A percentile compares a stretch with the other conserved stretches of the same genome.
phyloP scores from a whole-genome alignment of 2,888 invertebrate genomes.

The Byasa hedistus region DNA sequence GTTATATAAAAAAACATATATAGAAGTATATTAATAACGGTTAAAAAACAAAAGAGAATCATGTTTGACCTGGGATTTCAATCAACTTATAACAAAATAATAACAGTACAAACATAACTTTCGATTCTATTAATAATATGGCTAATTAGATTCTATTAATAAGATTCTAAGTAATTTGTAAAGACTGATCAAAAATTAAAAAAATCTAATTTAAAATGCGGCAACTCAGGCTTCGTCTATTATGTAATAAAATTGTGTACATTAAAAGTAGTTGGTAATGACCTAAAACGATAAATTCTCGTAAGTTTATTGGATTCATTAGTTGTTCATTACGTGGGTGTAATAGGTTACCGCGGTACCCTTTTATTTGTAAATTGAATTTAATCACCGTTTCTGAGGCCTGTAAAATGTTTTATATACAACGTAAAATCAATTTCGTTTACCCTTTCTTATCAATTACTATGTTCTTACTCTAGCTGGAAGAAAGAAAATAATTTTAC shows the following conservation, averaged over 20 bases:
- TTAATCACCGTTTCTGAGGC: constrained; percentile 15
- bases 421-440: constrained; percentile 15
- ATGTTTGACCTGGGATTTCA: too few relatives aligned
- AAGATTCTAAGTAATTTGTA: too few relatives aligned
- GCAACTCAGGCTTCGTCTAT: background rate
- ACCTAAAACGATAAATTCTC: constrained; percentile 20
- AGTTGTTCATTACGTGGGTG: constrained; percentile 25
- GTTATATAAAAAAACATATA: too few relatives aligned
- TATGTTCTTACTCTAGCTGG: background rate
- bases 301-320: constrained; percentile 26
- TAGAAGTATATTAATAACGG: too few relatives aligned
- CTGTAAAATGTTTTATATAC: constrained; percentile 15
- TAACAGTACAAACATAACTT: too few relatives aligned
- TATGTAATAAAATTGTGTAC: background rate
- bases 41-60: too few relatives aligned
- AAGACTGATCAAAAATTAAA: too few relatives aligned
- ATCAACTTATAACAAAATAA: too few relatives aligned
- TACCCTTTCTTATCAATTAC: background rate
- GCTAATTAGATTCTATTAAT: too few relatives aligned
- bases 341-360: constrained; percentile 16
- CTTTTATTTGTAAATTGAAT: constrained; percentile 24
- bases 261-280: constrained; percentile 23
- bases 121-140: too few relatives aligned
- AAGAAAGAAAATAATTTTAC: too few relatives aligned
- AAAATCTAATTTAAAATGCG: too few relatives aligned